Evolutionary conservation across 2,113 vertebrate species (phyloP), one percentile per base, ranked within the genome.

Genomic region (Caranx ignobilis): DNA sequence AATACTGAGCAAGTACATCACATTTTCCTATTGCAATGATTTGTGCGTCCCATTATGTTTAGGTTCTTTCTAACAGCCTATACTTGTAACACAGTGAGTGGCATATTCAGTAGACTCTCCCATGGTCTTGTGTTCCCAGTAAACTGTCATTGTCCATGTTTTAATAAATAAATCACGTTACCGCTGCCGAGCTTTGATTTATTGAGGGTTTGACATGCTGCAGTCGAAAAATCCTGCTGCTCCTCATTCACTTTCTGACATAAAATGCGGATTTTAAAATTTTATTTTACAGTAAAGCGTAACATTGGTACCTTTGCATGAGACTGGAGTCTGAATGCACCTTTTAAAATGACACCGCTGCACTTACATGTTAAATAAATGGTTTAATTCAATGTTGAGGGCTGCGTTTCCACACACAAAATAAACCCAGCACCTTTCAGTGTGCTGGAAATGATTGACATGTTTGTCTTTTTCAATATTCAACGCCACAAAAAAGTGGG

Each of bases 91-190:
- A 63, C 68, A 66, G 32, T 80, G 65, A 75, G 78, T 63, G 47
- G 82, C 21, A 54, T 82, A 86, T 62, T 69, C 6, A 4, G 37
- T 73, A 72, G 45, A 67, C 32, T 52, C 39, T 50, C 21, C 19
- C 19, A 59, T 45, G 34, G 26, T 76, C 41, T 82, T 70, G 85
- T 90, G 71, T 87, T 77, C 21, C 79, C 69, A 79, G 54, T 81
- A 59, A 76, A 64, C 8, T 83, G 73, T 87, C 59, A 65, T 18
- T 88, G 79, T 88, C 52, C 55, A 60, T 75, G 69, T 37, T 89
- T 89, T 88, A 79, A 86, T 86, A 74, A 92, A 91, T 72, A 72
- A 78, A 86, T 61, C 0, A 72, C 0, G 6, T 39, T 26, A 35
- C 65, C 65, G 9, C n/a, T 70, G 57, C 71, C 45, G 41, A 15